phyloP scores from a whole-genome alignment of 2,113 vertebrate species.

The Periophthalmodon schlosseri region DNA sequence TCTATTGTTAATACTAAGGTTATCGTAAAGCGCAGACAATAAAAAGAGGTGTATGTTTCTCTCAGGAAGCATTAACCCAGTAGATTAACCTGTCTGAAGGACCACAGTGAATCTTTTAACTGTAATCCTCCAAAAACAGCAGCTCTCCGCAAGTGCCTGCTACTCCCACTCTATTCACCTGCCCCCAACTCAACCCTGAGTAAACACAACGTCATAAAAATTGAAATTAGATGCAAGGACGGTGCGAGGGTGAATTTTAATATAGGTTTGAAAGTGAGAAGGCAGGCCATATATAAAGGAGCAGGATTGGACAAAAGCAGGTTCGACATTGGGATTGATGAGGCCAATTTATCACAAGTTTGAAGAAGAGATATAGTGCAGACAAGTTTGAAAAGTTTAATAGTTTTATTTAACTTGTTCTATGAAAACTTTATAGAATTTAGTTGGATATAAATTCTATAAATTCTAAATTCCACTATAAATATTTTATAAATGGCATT shows the following conservation, averaged over 20 bases:
- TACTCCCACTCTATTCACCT: slow-evolving; percentile 24
- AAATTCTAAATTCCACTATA: background rate
- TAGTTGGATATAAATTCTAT: background rate
- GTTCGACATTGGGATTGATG: slow-evolving; percentile 67
- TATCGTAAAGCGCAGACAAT: slow-evolving; percentile 14
- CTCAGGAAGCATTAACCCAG: slow-evolving; percentile 32
- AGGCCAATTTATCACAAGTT: slow-evolving; percentile 55
- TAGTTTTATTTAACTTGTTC: background rate
- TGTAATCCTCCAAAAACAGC: slow-evolving; percentile 27
- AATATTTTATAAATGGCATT: background rate
- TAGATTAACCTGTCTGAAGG: slow-evolving; percentile 36
- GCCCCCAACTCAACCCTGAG: slow-evolving; percentile 43
- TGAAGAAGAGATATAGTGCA: background rate
- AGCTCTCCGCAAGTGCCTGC: slow-evolving; percentile 20
- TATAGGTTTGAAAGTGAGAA: slow-evolving; percentile 18
- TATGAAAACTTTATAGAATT: background rate
- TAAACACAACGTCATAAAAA: slow-evolving; percentile 58
- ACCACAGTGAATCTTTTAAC: slow-evolving; percentile 29
- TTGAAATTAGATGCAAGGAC: slow-evolving; percentile 58
- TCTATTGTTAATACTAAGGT: background rate
- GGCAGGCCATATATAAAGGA: slow-evolving; percentile 19
- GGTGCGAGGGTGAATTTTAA: slow-evolving; percentile 47
- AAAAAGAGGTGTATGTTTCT: background rate
- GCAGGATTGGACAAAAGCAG: slow-evolving; percentile 20
- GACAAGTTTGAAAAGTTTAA: background rate